phyloP scores from a whole-genome alignment of 1,140 invertebrate species.

The Zaprionus inermis region DNA sequence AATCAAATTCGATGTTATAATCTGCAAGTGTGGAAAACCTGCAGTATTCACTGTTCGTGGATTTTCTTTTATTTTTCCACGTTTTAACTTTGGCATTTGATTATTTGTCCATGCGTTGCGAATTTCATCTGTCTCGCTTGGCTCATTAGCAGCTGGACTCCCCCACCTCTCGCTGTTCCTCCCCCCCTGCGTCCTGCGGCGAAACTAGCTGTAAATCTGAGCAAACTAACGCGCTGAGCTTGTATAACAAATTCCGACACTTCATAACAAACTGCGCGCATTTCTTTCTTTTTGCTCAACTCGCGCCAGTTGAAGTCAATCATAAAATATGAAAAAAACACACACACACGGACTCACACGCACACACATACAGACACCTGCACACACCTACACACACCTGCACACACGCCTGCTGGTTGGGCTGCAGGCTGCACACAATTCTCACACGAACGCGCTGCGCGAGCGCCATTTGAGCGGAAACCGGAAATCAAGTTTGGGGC shows the following conservation, averaged over 20 bases:
- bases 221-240: conserved; percentile 15
- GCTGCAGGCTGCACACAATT: conserved; percentile 73
- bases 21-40: neutral
- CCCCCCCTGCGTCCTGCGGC: neutral
- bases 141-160: conserved; percentile 22
- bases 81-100: conserved; percentile 33
- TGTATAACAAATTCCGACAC: conserved; percentile 20
- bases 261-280: conserved; percentile 13
- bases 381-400: conserved; percentile 43
- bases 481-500: conserved; percentile 80
- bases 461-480: conserved; percentile 77
- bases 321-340: conserved; percentile 74
- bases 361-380: conserved; percentile 11
- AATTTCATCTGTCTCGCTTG: conserved; percentile 24
- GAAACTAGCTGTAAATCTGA: conserved; percentile 12
- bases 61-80: neutral
- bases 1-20: neutral
- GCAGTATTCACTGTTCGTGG: neutral
- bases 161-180: neutral
- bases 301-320: conserved; percentile 57
- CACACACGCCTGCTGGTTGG: conserved; percentile 53
- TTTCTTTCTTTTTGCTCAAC: conserved; percentile 12
- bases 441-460: conserved; percentile 64
- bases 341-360: conserved; percentile 16
- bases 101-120: conserved; percentile 21